phyloP scores from a whole-genome alignment of 2,888 invertebrate species.

The Xylocampa areola region DNA sequence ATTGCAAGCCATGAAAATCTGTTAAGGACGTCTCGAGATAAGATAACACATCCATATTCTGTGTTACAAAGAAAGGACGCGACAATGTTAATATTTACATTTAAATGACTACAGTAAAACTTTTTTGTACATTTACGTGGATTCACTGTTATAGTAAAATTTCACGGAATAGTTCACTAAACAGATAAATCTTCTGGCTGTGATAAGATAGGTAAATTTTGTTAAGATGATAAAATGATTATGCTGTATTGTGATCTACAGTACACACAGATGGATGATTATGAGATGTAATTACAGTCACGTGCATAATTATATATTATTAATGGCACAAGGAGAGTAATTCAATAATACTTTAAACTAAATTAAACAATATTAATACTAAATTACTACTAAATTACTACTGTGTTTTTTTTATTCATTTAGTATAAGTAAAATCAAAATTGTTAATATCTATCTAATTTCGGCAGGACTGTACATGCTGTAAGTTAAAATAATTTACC shows the following conservation, averaged over 20 bases:
- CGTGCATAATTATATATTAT: slow-evolving; percentile 8
- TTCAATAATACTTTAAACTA: no score
- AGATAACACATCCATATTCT: not conserved
- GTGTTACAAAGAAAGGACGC: not conserved
- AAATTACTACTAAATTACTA: no score
- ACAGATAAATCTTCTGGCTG: slow-evolving; percentile 29
- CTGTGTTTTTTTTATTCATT: no score
- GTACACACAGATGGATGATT: slow-evolving; percentile 11
- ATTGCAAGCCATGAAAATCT: not conserved
- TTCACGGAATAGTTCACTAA: not conserved
- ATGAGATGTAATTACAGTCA: slow-evolving; percentile 26
- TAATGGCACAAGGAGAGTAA: no score
- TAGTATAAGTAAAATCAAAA: no score
- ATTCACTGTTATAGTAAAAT: slow-evolving; percentile 12
- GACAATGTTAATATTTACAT: slow-evolving; percentile 2
- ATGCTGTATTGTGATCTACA: slow-evolving; percentile 26
- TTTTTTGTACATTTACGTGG: not conserved
- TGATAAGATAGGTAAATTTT: slow-evolving; percentile 34
- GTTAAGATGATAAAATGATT: slow-evolving; percentile 39
- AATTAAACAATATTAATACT: no score
- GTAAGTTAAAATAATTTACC: no score
- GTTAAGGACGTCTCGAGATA: not conserved
- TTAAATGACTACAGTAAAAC: not conserved
- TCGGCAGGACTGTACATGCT: no score
- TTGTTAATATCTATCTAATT: no score